Base-by-base conservation (phyloP, 2,797 vertebrate genomes). In the Clarias pachynema region DNA sequence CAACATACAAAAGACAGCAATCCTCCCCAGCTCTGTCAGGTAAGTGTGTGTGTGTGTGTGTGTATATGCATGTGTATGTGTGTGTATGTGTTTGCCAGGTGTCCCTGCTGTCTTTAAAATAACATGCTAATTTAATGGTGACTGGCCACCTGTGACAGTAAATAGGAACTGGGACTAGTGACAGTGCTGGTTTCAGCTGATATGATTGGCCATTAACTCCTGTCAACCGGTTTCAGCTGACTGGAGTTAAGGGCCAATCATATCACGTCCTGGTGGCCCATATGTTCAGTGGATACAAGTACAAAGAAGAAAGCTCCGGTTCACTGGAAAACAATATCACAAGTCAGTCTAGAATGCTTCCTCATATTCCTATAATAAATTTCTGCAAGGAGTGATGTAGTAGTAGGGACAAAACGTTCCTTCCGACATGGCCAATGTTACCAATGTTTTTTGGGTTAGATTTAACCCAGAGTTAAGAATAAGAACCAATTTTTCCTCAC, bases 1-100 rank as follows among this genome's bases (percentile, higher is more conserved):
- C 26, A 89, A 92, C 0, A 89, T 92, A 31, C 96, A 97, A 59
- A 95, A 94, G 15, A 89, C 94, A 0, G 94, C 94, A 88, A 94
- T 94, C 89, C 94, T 98, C 91, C 93, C 95, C 88, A 98, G 94
- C 93, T 98, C 97, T 74, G 89, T 95, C 94, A 98, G 97, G 98
- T 99, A 95, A 91, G 89, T 63, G 26, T 73, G 66, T 77, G 57
- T 31, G 29, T 80, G 44, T 60, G 9, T 57, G 34, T 53, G 14
- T 24, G 60, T n/a, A n/a, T n/a, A n/a, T 31, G 63, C 70, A 53
- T 34, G 57, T 60, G 53, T 49, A 49, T 74, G 22, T 24, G 60
- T 53, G 44, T 81, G 29, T 66, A 34, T 60, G 8, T 44, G 22
- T 56, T 7, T 29, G n/a, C 81, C 34, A 63, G 37, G 63, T 74